A percentile compares a stretch with the other conserved stretches of the same genome.
Conservation (phyloP, 2,113 vertebrate species). For the Vicugna pacos region DNA sequence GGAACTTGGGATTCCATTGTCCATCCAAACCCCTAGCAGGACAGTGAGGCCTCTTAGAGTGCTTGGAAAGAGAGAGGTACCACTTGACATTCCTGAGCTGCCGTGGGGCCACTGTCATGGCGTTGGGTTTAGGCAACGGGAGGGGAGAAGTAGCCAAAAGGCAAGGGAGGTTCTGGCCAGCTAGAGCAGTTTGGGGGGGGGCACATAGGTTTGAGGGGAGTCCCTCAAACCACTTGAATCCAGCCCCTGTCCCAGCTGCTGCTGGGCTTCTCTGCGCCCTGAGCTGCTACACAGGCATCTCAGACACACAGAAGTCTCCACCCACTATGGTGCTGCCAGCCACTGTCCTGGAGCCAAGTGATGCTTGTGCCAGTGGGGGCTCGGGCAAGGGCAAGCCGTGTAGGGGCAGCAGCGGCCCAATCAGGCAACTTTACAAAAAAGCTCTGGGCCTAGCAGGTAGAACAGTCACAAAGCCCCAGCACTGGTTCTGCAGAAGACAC, state of each 20-base stretch:
- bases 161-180: neutral
- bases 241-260: neutral
- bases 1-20: neutral
- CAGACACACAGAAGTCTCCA: neutral
- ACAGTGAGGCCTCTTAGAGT: slow-evolving; percentile 35
- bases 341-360: neutral
- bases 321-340: neutral
- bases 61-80: slow-evolving; percentile 64
- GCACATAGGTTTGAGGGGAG: neutral
- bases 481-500: neutral
- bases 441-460: neutral
- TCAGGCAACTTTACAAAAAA: neutral
- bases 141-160: neutral
- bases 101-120: slow-evolving; percentile 6
- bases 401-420: neutral
- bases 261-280: neutral
- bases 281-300: neutral
- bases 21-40: neutral
- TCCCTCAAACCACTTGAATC: neutral
- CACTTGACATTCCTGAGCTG: slow-evolving; percentile 73
- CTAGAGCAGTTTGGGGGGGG: neutral
- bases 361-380: neutral
- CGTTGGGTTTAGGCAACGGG: neutral
- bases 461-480: neutral
- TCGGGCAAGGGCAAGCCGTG: neutral